These are phyloP conservation scores for Vanessa cardui DNA, from an alignment of 2,888 invertebrate species.

Conservation along the genomic window DNA sequence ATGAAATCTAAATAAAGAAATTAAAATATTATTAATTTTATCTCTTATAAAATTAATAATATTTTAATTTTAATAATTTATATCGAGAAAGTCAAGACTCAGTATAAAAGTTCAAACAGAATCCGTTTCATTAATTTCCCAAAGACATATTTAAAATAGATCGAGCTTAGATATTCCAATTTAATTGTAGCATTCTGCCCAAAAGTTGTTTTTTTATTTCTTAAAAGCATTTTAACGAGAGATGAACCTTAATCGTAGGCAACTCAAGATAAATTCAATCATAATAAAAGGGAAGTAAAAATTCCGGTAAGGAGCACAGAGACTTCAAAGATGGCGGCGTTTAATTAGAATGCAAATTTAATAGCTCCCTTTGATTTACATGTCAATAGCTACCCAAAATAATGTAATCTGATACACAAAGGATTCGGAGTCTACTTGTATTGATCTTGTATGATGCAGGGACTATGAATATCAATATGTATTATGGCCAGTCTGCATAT, in stretches of 20 bases:
- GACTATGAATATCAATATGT: conserved; percentile 57
- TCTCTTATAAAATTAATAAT: too few relatives aligned
- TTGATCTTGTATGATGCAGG: conserved; percentile 54
- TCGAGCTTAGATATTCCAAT: too few relatives aligned
- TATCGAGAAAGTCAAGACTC: too few relatives aligned
- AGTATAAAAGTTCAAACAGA: too few relatives aligned
- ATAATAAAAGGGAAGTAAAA: conserved; percentile 40
- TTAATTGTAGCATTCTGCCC: too few relatives aligned
- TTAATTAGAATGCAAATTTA: conserved; percentile 82
- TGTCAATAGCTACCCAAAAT: conserved; percentile 77
- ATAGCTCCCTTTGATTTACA: conserved; percentile 78
- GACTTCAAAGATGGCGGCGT: conserved; percentile 53
- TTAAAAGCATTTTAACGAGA: conserved; percentile 3
- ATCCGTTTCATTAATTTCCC: too few relatives aligned
- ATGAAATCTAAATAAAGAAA: too few relatives aligned
- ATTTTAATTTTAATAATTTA: too few relatives aligned
- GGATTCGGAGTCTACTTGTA: conserved; percentile 51
- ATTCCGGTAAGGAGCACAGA: conserved; percentile 57
- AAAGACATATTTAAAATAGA: too few relatives aligned
- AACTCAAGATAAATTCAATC: conserved; percentile 40
- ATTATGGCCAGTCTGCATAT: conserved; percentile 2
- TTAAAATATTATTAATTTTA: too few relatives aligned
- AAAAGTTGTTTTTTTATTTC: too few relatives aligned
- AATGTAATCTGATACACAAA: conserved; percentile 74
- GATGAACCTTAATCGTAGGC: conserved; percentile 21